Base-by-base conservation (phyloP, 1,140 invertebrate genomes). In the Streblospio benedicti region DNA sequence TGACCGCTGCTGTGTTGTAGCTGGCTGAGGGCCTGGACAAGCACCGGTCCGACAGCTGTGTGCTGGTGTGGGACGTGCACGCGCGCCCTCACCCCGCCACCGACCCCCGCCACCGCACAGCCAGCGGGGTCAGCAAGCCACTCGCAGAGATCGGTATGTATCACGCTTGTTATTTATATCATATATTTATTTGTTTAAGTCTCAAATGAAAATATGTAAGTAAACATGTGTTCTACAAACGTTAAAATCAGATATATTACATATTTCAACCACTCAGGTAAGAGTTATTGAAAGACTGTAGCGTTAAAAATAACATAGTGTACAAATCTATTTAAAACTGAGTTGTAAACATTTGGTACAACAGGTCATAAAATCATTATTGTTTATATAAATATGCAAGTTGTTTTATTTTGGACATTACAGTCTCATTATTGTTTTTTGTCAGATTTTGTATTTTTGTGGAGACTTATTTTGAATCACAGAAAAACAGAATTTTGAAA, bases 1-100 rank as follows among this genome's bases (percentile, higher is more conserved):
- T 12, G 18, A 41, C 38, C n/a, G 12, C 12, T 41, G 38, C 38
- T 41, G 12, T 41, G 38, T 12, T 18, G 38, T 45, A 80, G 79
- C 71, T 97, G 52, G 87, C 88, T 2, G 87, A 86, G 59, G 91
- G 89, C 0, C 81, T 93, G 61, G 91, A 95, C 61, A 91, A 90
- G 71, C 85, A 90, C 69, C 81, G 88, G 60, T 86, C 85, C 58
- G 78, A 80, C 54, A 64, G 70, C 43, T 74, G 73, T 56, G 68
- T 79, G 45, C 62, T 72, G n/a, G 69, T 80, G 0, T 80, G 78
- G 78, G 77, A 80, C 65, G 67, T 80, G 14, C 18, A 43, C 16
- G 23, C 25, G 14, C 41, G 25, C 23, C 4, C 52, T 18, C n/a
- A 23, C 52, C 18, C 23, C 23, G 38, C 14, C 2, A 12, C 18